Base-by-base conservation (phyloP, 1,140 invertebrate species). In the Liolophura sinensis region DNA sequence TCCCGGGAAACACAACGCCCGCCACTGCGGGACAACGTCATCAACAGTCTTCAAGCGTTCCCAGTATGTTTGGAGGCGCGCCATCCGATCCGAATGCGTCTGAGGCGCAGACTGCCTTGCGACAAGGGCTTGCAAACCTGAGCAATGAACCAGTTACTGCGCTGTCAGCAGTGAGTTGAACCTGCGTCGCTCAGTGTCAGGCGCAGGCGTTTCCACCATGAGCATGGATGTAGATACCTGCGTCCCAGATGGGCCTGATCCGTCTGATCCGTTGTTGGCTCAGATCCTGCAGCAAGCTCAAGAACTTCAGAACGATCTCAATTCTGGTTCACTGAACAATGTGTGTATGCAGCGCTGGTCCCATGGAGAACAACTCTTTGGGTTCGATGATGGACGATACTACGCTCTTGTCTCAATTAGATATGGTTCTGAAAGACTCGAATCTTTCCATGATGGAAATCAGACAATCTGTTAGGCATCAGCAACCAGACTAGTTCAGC, bases 251-350 rank as follows among this genome's bases (percentile, higher is more conserved):
- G n/a, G 3, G 52, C 52, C 62, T 1, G 76, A 78, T 40, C 70
- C 54, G 61, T 61, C 67, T n/a, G 79, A 82, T 50, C 72, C 74
- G 4, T 58, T 82, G 15, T 66, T 83, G 11, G 74, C 73, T 48
- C 72, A 80, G 57, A 82, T 83, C 48, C 62, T 83, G 22, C 76
- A 83, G 66, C 75, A 78, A 67, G 79, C 80, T 22, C 75, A 75
- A 40, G 78, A 79, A 48, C 64, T 83, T 57, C 74, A 82, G 60
- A 72, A 78, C 11, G 81, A 81, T 54, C 49, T 77, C 0, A 70
- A 60, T 47, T 49, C 54, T 7, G 68, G 64, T 16, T 61, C 59
- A 15, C 40, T 61, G 46, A n/a, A 61, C 31, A 40, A 40, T 40
- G 31, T 40, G 31, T 40, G 3, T 3, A 40, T n/a, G 24, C 20